Percentiles rank a stretch among this genome's conserved stretches.
These are phyloP conservation scores for Pipistrellus kuhlii DNA, from an alignment of 2,797 vertebrate species.

Conservation along the genomic window DNA sequence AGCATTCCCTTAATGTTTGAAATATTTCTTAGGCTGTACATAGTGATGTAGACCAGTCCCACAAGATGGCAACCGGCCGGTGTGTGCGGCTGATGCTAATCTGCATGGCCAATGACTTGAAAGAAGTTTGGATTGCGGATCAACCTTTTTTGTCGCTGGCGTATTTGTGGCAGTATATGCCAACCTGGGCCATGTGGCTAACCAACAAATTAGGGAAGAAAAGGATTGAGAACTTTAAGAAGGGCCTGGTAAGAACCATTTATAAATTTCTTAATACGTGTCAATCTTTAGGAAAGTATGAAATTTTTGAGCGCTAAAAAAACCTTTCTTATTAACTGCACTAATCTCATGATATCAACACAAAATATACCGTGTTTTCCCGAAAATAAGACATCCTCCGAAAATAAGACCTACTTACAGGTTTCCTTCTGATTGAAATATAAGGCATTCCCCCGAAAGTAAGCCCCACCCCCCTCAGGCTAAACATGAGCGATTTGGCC, in stretches of 20 bases:
- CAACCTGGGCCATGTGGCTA: conserved; percentile 92
- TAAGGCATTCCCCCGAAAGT: no score
- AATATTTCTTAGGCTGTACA: conserved; percentile 85
- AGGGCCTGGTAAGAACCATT: conserved; percentile 91
- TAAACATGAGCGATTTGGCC: no score
- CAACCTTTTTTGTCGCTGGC: conserved; percentile 91
- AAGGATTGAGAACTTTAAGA: conserved; percentile 95
- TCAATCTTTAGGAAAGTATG: background rate
- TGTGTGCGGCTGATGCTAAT: conserved; percentile 93
- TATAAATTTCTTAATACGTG: background rate
- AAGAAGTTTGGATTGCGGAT: conserved; percentile 95
- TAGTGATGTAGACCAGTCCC: conserved; percentile 86
- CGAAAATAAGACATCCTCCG: no score
- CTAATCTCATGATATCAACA: conserved; percentile 8
- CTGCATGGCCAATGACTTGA: conserved; percentile 91
- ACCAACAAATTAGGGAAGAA: conserved; percentile 88
- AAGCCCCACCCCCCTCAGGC: no score
- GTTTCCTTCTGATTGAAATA: no score
- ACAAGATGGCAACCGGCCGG: conserved; percentile 94
- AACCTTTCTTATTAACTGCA: background rate
- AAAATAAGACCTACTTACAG: no score
- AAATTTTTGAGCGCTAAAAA: conserved; percentile 22
- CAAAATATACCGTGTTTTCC: no score
- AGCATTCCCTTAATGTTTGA: background rate
- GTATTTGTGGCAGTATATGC: conserved; percentile 95